Conservation (phyloP, 1,140 invertebrate genomes). For the Psilanteris sp. region DNA sequence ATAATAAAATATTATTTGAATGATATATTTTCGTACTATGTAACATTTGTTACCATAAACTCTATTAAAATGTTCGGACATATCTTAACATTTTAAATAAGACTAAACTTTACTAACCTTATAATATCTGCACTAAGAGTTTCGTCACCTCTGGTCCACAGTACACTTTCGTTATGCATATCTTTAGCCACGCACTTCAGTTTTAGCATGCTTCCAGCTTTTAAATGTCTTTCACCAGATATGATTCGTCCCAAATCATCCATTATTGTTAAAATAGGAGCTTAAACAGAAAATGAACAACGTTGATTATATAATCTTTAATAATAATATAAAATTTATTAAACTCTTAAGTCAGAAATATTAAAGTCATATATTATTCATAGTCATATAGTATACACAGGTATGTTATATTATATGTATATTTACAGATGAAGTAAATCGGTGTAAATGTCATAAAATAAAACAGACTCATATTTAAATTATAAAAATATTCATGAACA, state of each 20-base stretch:
- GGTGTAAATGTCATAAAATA: too few relatives aligned
- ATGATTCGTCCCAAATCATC: conserved; percentile 80
- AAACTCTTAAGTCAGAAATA: too few relatives aligned
- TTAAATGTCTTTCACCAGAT: conserved; percentile 79
- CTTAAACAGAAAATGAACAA: conserved; percentile 70
- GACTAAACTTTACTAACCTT: conserved; percentile 70
- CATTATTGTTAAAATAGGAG: conserved; percentile 81
- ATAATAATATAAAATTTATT: too few relatives aligned
- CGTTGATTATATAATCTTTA: conserved; percentile 9
- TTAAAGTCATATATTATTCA: too few relatives aligned
- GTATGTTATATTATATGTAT: too few relatives aligned
- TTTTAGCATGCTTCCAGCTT: conserved; percentile 80
- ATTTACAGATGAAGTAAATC: too few relatives aligned
- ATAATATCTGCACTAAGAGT: conserved; percentile 75
- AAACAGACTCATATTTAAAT: too few relatives aligned
- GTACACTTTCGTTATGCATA: conserved; percentile 78
- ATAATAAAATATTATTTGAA: conserved; percentile 33
- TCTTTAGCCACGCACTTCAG: conserved; percentile 80
- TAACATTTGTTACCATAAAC: too few relatives aligned
- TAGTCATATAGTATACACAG: too few relatives aligned
- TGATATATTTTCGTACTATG: conserved; percentile 20
- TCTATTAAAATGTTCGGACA: conserved; percentile 32
- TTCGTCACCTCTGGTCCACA: conserved; percentile 77
- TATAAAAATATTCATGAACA: too few relatives aligned
- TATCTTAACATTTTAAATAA: conserved; percentile 42